Percentiles rank a stretch among this genome's conserved stretches.
Conservation (phyloP, 1,140 invertebrate species). For the Ceratosolen fusciceps region DNA sequence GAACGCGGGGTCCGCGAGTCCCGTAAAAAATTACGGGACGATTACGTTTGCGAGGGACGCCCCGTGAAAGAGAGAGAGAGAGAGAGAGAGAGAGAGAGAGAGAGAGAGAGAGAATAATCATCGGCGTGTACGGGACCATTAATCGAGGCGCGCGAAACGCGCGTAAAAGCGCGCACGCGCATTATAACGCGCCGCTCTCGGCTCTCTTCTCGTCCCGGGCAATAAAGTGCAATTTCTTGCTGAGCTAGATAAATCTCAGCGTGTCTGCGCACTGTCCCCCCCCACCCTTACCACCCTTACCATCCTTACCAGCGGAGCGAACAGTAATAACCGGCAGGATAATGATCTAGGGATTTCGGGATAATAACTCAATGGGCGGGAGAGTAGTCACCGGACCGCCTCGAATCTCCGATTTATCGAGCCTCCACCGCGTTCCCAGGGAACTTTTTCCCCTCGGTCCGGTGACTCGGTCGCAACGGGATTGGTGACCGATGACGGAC, state of each 20-base stretch:
- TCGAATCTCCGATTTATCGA: conserved; percentile 46
- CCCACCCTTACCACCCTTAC: too few species aligned
- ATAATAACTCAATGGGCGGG: conserved; percentile 41
- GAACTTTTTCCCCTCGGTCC: neutral
- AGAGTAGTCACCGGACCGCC: conserved; percentile 19
- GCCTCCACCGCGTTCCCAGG: neutral
- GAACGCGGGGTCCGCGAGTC: neutral
- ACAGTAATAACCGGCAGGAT: conserved; percentile 36
- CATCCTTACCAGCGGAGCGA: too few species aligned
- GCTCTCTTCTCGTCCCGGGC: neutral
- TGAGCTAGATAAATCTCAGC: conserved; percentile 37
- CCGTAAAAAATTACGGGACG: neutral
- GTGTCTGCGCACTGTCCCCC: neutral
- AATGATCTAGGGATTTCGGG: conserved; percentile 46
- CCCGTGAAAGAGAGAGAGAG: neutral
- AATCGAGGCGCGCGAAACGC: neutral
- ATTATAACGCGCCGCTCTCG: neutral
- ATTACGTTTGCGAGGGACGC: neutral
- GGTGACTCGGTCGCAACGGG: neutral
- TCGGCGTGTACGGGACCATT: neutral
- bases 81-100: neutral
- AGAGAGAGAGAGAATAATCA: neutral
- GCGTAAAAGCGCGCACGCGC: neutral
- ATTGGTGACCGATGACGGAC: neutral
- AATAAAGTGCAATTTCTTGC: conserved; percentile 44